Percentiles rank a stretch among this genome's conserved stretches.
These are phyloP conservation scores for Ciona savignyi DNA, from an alignment of 23 tunicate genomes.

Conservation along the genomic window DNA sequence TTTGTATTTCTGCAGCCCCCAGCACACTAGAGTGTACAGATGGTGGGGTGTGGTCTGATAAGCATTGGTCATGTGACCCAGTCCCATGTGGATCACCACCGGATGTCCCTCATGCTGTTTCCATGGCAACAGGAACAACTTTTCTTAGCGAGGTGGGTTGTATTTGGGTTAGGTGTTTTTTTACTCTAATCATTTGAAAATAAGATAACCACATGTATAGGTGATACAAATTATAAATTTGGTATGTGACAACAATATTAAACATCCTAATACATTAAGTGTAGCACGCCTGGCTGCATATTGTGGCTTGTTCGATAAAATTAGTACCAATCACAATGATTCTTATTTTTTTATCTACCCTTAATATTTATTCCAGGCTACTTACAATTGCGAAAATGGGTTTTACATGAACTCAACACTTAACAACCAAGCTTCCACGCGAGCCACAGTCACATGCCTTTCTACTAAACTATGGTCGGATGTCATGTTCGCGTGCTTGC, in stretches of 20 bases:
- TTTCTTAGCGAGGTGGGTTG: conserved; percentile 46
- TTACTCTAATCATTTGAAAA: too few species aligned
- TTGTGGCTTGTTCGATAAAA: too few species aligned
- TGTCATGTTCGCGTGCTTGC: conserved; percentile 29
- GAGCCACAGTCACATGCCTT: conserved; percentile 20
- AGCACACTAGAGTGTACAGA: conserved; percentile 22
- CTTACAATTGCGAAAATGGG: conserved; percentile 29
- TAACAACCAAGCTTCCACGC: background rate
- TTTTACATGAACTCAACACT: conserved; percentile 25
- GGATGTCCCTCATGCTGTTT: conserved; percentile 18
- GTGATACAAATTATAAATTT: too few species aligned
- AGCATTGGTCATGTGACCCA: conserved; percentile 33
- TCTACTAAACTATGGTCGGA: conserved; percentile 51
- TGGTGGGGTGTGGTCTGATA: conserved; percentile 58
- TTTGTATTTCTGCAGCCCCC: background rate
- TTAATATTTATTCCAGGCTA: conserved; percentile 37
- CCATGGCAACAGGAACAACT: conserved; percentile 15
- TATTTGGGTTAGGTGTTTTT: too few species aligned
- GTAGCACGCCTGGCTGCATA: too few species aligned
- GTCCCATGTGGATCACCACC: conserved; percentile 43
- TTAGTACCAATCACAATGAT: too few species aligned
- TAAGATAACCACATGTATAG: too few species aligned
- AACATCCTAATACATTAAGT: too few species aligned
- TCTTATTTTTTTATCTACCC: too few species aligned
- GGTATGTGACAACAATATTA: too few species aligned